phyloP scores from a whole-genome alignment of 2,888 invertebrate species.

The Argyresthia albistria region DNA sequence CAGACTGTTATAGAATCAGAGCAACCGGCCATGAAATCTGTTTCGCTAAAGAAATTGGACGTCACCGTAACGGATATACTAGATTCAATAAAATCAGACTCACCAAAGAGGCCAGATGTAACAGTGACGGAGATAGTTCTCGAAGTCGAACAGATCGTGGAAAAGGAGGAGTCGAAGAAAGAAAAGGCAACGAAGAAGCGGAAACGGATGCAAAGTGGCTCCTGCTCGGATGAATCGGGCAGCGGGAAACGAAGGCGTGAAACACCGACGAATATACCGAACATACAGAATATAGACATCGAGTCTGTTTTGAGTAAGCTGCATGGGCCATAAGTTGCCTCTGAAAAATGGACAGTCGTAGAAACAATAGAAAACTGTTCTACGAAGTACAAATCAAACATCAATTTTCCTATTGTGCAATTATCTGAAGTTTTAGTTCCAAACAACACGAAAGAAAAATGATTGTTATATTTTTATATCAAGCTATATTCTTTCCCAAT shows the following conservation, averaged over 20 bases:
- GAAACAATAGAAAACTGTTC: too few relatives aligned
- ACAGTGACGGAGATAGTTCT: slow-evolving; percentile 36
- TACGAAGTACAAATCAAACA: too few relatives aligned
- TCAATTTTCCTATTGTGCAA: too few relatives aligned
- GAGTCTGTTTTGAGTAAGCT: slow-evolving; percentile 58
- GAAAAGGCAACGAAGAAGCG: slow-evolving; percentile 34
- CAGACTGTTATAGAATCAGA: too few relatives aligned
- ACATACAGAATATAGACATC: slow-evolving; percentile 60
- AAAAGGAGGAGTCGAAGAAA: slow-evolving; percentile 19
- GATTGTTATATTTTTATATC: too few relatives aligned
- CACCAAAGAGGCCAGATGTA: slow-evolving; percentile 22
- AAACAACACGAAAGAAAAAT: too few relatives aligned
- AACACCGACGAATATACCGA: slow-evolving; percentile 33
- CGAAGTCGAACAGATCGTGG: slow-evolving; percentile 35
- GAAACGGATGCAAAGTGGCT: slow-evolving; percentile 35
- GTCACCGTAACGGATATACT: slow-evolving; percentile 33
- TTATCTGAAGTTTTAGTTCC: too few relatives aligned
- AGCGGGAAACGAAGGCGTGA: slow-evolving; percentile 45
- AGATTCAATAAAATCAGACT: slow-evolving; percentile 61
- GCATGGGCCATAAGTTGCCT: slow-evolving; percentile 41
- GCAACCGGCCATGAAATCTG: too few relatives aligned
- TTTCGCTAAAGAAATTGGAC: too few relatives aligned
- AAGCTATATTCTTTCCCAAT: too few relatives aligned
- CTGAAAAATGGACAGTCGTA: too few relatives aligned
- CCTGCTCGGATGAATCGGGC: slow-evolving; percentile 31